Base-by-base conservation (phyloP, 2,888 invertebrate genomes). In the Synergus gifuensis region DNA sequence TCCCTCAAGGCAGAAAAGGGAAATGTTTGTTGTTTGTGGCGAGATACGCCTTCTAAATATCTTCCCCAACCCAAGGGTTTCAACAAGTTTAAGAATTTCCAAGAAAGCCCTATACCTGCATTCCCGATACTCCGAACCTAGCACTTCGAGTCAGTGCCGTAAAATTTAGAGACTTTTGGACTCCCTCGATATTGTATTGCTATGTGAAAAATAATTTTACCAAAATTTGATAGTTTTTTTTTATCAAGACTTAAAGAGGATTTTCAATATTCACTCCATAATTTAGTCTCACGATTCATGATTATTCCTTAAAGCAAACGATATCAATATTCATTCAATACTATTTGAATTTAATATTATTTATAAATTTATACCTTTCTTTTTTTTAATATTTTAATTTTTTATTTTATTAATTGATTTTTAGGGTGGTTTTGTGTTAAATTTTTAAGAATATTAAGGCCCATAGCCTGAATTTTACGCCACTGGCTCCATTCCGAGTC, bases 11-110 rank as follows among this genome's bases (percentile, higher is more conserved):
- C 7, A 54, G 36, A 28, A 36, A 16, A 73, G 28, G 49, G n/a
- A 73, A 73, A 73, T 54, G 36, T 73, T 54, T 22, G 18, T 22
- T 28, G 16, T 69, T 81, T 79, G 42, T 79, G 82, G 78, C 79
- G 78, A 76, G 63, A 81, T 82, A 79, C 78, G 78, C 81, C 69
- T 79, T 88, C 64, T 93, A 79, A 73, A 66, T 40, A 54, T 73
- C 54, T 54, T 49, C 73, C 73, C 73, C 36, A 5, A 73, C 16
- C 54, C 28, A 46, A 54, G 73, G 54, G 49, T 73, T 54, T 36
- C 28, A 16, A 28, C 12, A 69, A 49, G 12, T 69, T 49, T 46
- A 28, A 54, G 49, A n/a, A 54, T 73, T 73, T 54, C 73, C 3
- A 49, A 49, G 49, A 73, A 73, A 22, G 49, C 73, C 36, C 49